Conservation (phyloP, 2,888 invertebrate species). For the Acanthosepion esculentum region DNA sequence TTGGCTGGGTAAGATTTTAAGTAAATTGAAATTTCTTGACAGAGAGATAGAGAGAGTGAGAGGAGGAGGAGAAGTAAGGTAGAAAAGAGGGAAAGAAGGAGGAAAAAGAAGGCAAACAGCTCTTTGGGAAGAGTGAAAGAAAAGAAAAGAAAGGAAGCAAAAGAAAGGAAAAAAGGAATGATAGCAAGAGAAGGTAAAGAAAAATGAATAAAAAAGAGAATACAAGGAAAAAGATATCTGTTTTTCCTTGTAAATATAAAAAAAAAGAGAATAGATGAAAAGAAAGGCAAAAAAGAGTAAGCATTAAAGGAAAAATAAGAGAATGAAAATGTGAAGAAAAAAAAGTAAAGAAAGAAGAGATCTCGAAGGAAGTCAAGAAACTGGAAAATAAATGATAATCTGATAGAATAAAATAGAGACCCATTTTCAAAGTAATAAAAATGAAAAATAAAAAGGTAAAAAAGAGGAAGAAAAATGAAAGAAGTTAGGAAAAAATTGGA, state of each 20-base stretch:
- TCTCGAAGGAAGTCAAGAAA: background rate
- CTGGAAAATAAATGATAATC: background rate
- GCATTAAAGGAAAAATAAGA: no score
- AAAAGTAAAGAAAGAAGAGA: background rate
- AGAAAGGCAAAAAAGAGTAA: background rate
- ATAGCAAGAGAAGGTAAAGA: background rate
- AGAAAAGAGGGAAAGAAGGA: background rate
- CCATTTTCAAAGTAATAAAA: background rate
- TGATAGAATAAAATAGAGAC: background rate
- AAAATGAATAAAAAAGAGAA: background rate
- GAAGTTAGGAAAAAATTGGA: no score
- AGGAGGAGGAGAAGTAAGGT: background rate
- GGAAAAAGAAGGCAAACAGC: background rate
- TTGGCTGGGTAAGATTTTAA: background rate
- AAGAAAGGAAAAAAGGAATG: background rate
- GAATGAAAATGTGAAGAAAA: background rate
- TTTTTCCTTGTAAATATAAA: no score
- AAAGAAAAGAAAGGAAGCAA: background rate
- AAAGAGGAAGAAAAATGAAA: no score
- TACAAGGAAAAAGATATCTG: background rate
- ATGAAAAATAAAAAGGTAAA: background rate
- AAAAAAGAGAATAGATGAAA: background rate
- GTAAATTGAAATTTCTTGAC: background rate
- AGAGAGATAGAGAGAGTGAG: background rate
- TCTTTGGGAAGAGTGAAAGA: background rate